These are phyloP conservation scores for Malacoraja senta DNA, from an alignment of 2,797 vertebrate genomes.

Conservation along the genomic window DNA sequence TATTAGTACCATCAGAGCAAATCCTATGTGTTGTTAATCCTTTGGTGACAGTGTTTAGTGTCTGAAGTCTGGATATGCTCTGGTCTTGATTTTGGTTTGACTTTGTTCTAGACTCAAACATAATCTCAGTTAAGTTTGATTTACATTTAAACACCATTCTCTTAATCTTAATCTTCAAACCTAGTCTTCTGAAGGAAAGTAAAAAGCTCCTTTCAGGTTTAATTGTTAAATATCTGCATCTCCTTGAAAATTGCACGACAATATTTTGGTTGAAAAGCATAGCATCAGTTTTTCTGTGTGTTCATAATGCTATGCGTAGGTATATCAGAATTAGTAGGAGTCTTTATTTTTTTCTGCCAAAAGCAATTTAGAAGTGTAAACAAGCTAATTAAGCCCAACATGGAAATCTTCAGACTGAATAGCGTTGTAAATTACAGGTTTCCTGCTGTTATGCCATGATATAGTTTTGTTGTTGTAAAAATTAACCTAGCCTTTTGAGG, in stretches of 20 bases:
- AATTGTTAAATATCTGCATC: not conserved
- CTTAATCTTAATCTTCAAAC: not conserved
- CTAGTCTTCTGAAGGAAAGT: not conserved
- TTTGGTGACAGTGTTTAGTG: not conserved
- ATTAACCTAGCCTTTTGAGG: not conserved
- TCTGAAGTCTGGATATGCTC: not conserved
- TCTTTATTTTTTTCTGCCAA: slow-evolving; percentile 10
- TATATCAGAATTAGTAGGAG: slow-evolving; percentile 16
- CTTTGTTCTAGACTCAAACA: not conserved
- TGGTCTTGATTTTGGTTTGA: not conserved
- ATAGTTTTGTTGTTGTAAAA: not conserved
- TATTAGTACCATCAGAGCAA: too few species aligned
- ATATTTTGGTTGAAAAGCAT: not conserved
- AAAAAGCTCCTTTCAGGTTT: not conserved
- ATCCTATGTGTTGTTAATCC: too few species aligned
- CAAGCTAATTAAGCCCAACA: slow-evolving; percentile 6
- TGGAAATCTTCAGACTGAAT: not conserved
- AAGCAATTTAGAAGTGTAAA: slow-evolving; percentile 9
- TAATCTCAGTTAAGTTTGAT: not conserved
- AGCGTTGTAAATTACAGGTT: slow-evolving; percentile 7
- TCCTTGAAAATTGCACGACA: not conserved
- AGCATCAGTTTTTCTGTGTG: not conserved
- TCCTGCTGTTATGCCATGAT: not conserved
- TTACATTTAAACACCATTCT: not conserved
- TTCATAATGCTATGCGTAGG: not conserved